phyloP scores from a whole-genome alignment of 2,888 invertebrate species.

The Iphiclides podalirius region DNA sequence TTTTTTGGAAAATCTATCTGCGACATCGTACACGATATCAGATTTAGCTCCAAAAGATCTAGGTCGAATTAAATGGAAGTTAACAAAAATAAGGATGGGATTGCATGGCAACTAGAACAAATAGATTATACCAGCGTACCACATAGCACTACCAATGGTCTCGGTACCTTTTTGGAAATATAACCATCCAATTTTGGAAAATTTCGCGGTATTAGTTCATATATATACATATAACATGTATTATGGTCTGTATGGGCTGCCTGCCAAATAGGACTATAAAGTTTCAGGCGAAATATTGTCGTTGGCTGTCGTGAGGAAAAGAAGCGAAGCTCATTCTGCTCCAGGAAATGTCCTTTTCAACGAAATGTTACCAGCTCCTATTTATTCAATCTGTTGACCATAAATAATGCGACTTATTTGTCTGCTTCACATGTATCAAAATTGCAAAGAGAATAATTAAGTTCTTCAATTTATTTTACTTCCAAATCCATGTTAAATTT shows the following conservation, averaged over 20 bases:
- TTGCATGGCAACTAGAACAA: no score
- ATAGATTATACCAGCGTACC: no score
- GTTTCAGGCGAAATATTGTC: slow-evolving; percentile 14
- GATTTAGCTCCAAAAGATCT: no score
- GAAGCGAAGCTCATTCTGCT: background rate
- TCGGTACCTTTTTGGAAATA: background rate
- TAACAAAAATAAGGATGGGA: no score
- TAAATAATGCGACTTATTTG: no score
- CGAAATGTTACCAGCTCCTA: background rate
- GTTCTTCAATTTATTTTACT: no score
- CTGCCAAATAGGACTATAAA: slow-evolving; percentile 21
- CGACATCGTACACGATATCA: no score
- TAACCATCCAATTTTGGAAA: slow-evolving; percentile 1
- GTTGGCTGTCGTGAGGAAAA: slow-evolving; percentile 1
- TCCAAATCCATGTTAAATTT: no score
- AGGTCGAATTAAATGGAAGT: no score
- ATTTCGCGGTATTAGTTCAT: background rate
- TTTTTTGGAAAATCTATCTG: no score
- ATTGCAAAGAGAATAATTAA: slow-evolving; percentile 2
- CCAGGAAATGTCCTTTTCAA: slow-evolving; percentile 12
- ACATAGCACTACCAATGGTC: no score
- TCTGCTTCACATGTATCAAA: no score
- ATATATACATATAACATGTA: background rate
- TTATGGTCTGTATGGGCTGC: slow-evolving; percentile 9
- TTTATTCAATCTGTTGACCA: background rate